Evolutionary conservation across 2,888 invertebrate species (phyloP), one percentile per base, ranked within the genome.

Genomic region (Tyria jacobaeae): DNA sequence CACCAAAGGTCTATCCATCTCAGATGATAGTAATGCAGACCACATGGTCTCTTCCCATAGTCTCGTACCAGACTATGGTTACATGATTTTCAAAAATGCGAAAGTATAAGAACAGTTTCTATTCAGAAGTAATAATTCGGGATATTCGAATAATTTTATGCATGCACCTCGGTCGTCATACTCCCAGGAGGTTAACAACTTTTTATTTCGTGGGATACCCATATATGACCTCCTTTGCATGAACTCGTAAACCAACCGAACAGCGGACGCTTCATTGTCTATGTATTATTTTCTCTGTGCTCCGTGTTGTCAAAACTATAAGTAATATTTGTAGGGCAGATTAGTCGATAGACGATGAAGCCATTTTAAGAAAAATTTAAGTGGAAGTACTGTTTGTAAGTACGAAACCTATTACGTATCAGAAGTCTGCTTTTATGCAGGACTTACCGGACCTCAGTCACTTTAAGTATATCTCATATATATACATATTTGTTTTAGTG

Each of bases 371-470:
- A 27, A 37, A 35, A 56, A 48, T 56, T 56, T 48, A 25, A 48
- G 48, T 56, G 39, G 9, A 39, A 39, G 49, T 57, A 35, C 48
- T 56, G n/a, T 27, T 57, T 49, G 49, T 39, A 55, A 49, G 60
- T 51, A 15, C 25, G 54, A 62, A 52, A 63, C 49, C 61, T 52
- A 48, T 63, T 48, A 58, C 60, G 63, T 66, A 51, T 14, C 54
- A 76, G 76, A 76, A 72, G 80, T 79, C 79, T 79, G 76, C 64
- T 49, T 60, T 54, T 52, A 24, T 65, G 21, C 34, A 80, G 79
- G 83, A 64, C 79, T 80, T 78, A 58, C 78, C 67, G 60, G 60
- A 59, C 37, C 44, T 57, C 51, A 52, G 27, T 35, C 55, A 55
- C 3, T 63, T 67, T 77, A 66, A 69, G 61, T 69, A 57, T 25